Base-by-base conservation (phyloP, 1,140 invertebrate species). In the Drosophila guanche region DNA sequence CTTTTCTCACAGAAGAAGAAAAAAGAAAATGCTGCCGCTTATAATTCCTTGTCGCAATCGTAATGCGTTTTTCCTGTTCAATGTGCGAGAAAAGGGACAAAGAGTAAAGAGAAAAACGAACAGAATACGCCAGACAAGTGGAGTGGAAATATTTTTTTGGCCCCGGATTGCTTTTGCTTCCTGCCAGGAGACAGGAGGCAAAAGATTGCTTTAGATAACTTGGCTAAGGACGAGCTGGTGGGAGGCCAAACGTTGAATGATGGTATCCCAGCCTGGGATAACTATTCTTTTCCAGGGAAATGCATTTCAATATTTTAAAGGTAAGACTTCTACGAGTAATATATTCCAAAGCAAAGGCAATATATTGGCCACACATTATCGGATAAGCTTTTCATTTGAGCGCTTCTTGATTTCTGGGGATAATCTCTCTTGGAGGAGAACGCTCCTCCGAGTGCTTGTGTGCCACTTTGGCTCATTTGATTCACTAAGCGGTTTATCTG, bases 21-120 rank as follows among this genome's bases (percentile, higher is more conserved):
- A 8, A 33, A 37, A 7, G 33, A 37, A 37, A 37, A 37, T 37
- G 10, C 33, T 25, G 25, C 25, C 4, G 33, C 33, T 76, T 65
- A 85, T 52, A 59, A 46, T 43, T 67, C 52, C 53, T 57, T 23
- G 62, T 54, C 27, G 25, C 7, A 61, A 56, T 56, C 57, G 63
- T 85, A 80, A 85, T 77, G 55, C 56, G 47, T 74, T 86, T 85
- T 66, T 53, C 61, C 57, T 66, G 77, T 67, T 74, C 48, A 76
- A 67, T 76, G 37, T 51, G 20, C 16, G 43, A 22, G 60, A 67
- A 37, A 37, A 37, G 0, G 59, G 50, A 29, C 74, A 54, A 55
- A 76, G 25, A 50, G 47, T 37, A 29, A 62, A 41, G 12, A 23
- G n/a, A 33, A 41, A 27, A 71, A 56, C 27, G 16, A 53, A 41